These are phyloP conservation scores for Harpagoxenus sublaevis DNA, from an alignment of 2,888 invertebrate genomes.

Conservation along the genomic window DNA sequence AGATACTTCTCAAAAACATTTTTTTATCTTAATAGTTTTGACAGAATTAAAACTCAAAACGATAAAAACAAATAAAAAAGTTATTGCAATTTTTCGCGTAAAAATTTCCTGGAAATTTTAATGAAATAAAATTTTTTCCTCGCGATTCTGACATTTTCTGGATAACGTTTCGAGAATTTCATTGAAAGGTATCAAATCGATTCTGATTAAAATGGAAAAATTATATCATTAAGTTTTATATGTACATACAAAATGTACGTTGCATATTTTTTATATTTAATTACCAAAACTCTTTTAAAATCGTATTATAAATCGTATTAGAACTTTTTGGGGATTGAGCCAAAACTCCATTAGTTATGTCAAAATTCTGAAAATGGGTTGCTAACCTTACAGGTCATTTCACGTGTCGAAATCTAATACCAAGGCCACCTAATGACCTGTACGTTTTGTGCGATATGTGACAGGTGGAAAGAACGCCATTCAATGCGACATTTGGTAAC, in stretches of 20 bases:
- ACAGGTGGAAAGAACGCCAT: slow-evolving; percentile 37
- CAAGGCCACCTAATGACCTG: slow-evolving; percentile 6
- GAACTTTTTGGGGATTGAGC: not conserved
- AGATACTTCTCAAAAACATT: slow-evolving; percentile 7
- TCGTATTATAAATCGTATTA: too few relatives aligned
- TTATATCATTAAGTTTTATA: not conserved
- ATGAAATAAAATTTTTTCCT: not conserved
- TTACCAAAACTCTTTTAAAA: not conserved
- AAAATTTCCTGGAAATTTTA: not conserved
- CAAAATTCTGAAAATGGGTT: slow-evolving; percentile 7
- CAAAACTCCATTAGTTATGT: not conserved
- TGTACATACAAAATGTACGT: not conserved
- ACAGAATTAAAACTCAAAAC: not conserved
- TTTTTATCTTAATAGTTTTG: not conserved
- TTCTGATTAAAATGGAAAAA: not conserved
- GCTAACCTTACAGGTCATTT: slow-evolving; percentile 8
- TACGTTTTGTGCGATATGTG: slow-evolving; percentile 40
- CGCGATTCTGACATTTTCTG: not conserved
- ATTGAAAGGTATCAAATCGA: not conserved
- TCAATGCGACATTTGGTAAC: slow-evolving; percentile 43
- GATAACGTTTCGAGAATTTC: not conserved
- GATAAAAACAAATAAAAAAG: not conserved
- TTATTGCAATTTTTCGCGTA: not conserved
- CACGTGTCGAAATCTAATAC: slow-evolving; percentile 17
- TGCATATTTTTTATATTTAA: slow-evolving; percentile 10